Evolutionary conservation across 2,113 vertebrate genomes (phyloP).

Genomic region (Callipepla californica): DNA sequence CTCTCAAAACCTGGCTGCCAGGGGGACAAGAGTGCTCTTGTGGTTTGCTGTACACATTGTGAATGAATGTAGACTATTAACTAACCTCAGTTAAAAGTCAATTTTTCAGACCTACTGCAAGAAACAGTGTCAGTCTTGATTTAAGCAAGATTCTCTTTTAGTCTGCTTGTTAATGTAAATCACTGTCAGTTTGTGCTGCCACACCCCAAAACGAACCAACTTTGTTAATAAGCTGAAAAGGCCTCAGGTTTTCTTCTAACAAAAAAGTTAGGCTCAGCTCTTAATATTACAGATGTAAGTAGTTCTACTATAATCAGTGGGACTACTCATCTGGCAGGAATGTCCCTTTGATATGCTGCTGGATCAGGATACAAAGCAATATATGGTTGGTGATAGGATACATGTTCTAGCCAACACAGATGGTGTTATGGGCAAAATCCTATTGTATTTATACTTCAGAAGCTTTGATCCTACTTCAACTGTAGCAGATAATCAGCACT

Average conservation of each 20-base stretch:
- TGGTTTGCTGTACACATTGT: background rate
- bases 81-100: background rate
- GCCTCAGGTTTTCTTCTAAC: background rate
- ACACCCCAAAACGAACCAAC: background rate
- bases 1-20: background rate
- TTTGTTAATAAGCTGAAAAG: background rate
- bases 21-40: fast-evolving
- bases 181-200: background rate
- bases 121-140: background rate
- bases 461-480: background rate
- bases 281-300: background rate
- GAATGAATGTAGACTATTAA: background rate
- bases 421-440: background rate
- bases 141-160: background rate
- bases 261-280: background rate
- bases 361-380: background rate
- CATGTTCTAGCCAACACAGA: background rate
- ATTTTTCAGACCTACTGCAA: background rate
- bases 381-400: background rate
- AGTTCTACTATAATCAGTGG: background rate
- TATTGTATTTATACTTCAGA: background rate
- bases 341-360: background rate
- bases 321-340: background rate
- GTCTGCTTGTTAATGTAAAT: background rate
- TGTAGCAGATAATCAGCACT: background rate